Evolutionary conservation across 1,140 invertebrate species (phyloP).

Genomic region (Mya arenaria): DNA sequence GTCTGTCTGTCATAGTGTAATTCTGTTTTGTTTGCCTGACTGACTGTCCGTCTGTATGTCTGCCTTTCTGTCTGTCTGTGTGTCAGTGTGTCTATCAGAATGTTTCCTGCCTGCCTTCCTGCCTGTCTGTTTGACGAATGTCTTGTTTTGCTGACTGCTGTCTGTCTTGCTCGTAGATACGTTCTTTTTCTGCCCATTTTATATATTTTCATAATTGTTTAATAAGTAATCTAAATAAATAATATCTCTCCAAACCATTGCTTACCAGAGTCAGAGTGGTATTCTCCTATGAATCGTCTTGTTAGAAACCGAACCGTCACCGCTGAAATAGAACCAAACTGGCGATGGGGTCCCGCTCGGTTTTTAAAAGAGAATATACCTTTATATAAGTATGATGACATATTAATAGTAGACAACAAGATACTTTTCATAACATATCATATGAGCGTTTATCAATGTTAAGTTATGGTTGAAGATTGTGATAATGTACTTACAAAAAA

Average conservation of each 20-base stretch:
- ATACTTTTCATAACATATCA: too few species aligned
- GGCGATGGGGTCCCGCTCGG: too few species aligned
- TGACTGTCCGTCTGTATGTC: too few species aligned
- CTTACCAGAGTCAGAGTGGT: constrained; percentile 73
- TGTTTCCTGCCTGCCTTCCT: not conserved
- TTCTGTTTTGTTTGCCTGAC: too few species aligned
- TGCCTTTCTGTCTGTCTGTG: too few species aligned
- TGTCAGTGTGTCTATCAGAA: not conserved
- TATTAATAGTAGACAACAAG: too few species aligned
- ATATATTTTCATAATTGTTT: not conserved
- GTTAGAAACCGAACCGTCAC: constrained; percentile 76
- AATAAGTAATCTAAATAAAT: not conserved
- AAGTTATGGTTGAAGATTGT: too few species aligned
- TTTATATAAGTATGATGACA: too few species aligned
- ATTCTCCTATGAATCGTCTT: constrained; percentile 75
- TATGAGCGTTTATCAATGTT: too few species aligned
- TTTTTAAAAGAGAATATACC: too few species aligned
- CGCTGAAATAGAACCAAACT: constrained; percentile 63
- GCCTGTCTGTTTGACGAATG: not conserved
- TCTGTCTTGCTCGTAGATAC: not conserved
- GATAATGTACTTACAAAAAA: too few species aligned
- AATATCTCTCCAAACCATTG: not conserved
- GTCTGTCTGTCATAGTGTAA: too few species aligned
- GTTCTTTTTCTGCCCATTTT: not conserved
- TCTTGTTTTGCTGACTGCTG: not conserved